Percentiles rank a stretch among this genome's conserved stretches.
Conservation (phyloP, 1,140 invertebrate genomes). For the Laupala kohalensis region DNA sequence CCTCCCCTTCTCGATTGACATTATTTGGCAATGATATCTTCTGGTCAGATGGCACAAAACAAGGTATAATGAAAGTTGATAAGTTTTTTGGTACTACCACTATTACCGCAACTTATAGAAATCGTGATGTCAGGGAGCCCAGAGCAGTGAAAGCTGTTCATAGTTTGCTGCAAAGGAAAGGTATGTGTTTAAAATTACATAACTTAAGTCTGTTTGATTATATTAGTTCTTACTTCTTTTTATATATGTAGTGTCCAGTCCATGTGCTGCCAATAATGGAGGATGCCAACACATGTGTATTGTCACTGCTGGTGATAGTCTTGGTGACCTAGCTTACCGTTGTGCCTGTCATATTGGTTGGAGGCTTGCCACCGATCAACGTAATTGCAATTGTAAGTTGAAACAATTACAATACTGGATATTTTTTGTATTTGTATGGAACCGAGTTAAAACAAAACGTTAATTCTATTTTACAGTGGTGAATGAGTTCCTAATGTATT, state of each 20-base stretch:
- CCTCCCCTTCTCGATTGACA: slow-evolving; percentile 69
- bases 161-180: slow-evolving; percentile 53
- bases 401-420: background rate
- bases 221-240: slow-evolving; percentile 10
- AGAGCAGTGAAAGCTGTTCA: slow-evolving; percentile 74
- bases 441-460: background rate
- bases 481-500: slow-evolving; percentile 90
- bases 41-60: slow-evolving; percentile 93
- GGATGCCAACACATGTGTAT: slow-evolving; percentile 94
- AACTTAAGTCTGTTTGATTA: background rate
- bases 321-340: slow-evolving; percentile 70
- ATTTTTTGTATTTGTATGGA: background rate
- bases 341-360: slow-evolving; percentile 92
- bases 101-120: slow-evolving; percentile 67
- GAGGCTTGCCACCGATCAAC: slow-evolving; percentile 56
- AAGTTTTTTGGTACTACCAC: slow-evolving; percentile 69
- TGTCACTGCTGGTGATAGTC: slow-evolving; percentile 60
- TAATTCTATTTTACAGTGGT: slow-evolving; percentile 43
- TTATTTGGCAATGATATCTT: slow-evolving; percentile 84
- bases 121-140: slow-evolving; percentile 64
- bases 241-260: slow-evolving; percentile 50
- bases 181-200: slow-evolving; percentile 17
- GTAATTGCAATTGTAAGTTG: slow-evolving; percentile 59
- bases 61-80: slow-evolving; percentile 82
- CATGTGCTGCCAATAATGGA: slow-evolving; percentile 80